These are phyloP conservation scores for Acanthisitta chloris DNA, from an alignment of 2,113 vertebrate species.

Conservation along the genomic window DNA sequence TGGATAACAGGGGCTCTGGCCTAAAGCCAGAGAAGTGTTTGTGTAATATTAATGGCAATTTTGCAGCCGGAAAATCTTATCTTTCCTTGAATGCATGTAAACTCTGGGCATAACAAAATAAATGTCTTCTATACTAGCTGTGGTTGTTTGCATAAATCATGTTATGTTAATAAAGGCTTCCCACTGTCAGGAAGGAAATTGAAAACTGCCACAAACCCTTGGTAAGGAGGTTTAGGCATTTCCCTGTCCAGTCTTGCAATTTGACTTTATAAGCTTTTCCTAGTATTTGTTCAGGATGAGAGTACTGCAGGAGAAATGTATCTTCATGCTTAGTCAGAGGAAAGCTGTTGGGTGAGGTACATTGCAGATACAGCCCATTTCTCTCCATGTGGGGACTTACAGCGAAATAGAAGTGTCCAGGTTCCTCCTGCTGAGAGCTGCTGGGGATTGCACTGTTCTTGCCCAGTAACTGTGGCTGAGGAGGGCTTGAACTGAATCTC, in stretches of 20 bases:
- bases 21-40: background rate
- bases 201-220: background rate
- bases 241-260: background rate
- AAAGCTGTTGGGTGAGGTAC: background rate
- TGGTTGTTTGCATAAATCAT: background rate
- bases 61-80: background rate
- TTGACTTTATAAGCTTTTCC: background rate
- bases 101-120: background rate
- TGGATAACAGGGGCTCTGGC: background rate
- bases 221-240: background rate
- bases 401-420: background rate
- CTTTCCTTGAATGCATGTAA: background rate
- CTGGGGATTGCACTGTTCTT: background rate
- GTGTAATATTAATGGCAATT: background rate
- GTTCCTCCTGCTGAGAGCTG: background rate
- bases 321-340: background rate
- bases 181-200: background rate
- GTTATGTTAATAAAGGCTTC: background rate
- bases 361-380: background rate
- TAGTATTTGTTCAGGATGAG: background rate
- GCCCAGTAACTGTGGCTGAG: background rate
- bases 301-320: background rate
- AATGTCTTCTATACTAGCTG: background rate
- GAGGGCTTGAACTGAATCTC: background rate
- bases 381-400: background rate